Base-by-base conservation (phyloP, 2,888 invertebrate species). In the Zhengitettix transpicula region DNA sequence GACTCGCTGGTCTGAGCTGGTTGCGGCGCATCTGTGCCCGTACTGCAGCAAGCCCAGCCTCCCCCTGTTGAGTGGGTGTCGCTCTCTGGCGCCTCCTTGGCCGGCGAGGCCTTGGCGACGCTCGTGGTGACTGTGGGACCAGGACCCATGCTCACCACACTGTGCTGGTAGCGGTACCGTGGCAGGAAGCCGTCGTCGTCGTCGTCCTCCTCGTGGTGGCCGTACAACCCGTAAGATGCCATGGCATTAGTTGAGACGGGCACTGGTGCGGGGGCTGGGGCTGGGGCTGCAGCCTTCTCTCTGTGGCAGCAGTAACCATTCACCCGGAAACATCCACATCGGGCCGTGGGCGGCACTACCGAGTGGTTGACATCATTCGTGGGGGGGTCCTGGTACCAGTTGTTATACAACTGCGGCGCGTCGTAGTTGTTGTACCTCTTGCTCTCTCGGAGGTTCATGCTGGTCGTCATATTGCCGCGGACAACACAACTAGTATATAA, bases 171-270 rank as follows among this genome's bases (percentile, higher is more conserved):
- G 17, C 52, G 55, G 52, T 60, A 60, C 11, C 56, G 52, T 15
- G 62, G 58, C 14, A 57, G 60, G 53, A 62, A 62, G 9, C 62
- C 62, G 15, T 61, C 62, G 40, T 60, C 60, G 57, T 61, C 61
- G 52, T 62, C 62, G 42, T 62, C 60, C 42, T 60, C 58, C 51
- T 42, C 55, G 47, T 47, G 47, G 47, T 47, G 76, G 58, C 76
- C 74, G 58, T 78, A 78, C 40, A 78, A 77, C 0, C 78, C 78
- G 63, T 78, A 78, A 12, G 77, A 77, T 3, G 77, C 77, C 56
- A 78, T 77, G 75, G 77, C 14, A 8, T 47, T n/a, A 3, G 12
- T 12, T n/a, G 14, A 3, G n/a, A 8, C 47, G 9, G 47, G 12
- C 47, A n/a, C 47, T 8, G n/a, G 47, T 8, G 47, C 47, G 12